These are phyloP conservation scores for Perccottus glenii DNA, from an alignment of 2,113 vertebrate genomes.

Conservation along the genomic window DNA sequence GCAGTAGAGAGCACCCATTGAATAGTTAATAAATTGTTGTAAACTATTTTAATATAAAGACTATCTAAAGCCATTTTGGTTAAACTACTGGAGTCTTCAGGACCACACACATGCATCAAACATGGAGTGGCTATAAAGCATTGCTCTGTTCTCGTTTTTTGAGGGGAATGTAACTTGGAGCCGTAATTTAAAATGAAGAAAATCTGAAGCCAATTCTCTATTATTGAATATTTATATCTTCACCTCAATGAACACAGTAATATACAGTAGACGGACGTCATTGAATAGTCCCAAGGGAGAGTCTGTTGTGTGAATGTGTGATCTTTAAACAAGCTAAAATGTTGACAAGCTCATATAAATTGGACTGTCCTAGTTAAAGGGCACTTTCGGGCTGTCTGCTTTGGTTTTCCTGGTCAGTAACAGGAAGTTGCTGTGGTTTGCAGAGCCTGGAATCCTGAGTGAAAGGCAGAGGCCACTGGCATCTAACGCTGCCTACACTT, in stretches of 20 bases:
- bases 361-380: slow-evolving; percentile 17
- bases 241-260: slow-evolving; percentile 3
- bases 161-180: slow-evolving; percentile 12
- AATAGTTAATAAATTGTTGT: neutral
- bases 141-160: neutral
- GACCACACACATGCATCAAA: slow-evolving; percentile 13
- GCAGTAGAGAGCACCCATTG: neutral
- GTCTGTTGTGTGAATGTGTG: neutral
- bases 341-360: slow-evolving; percentile 3
- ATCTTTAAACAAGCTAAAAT: neutral
- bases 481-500: slow-evolving; percentile 34
- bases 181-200: slow-evolving; percentile 1
- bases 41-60: neutral
- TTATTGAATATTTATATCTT: neutral
- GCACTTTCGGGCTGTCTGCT: slow-evolving; percentile 22
- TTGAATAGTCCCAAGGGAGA: slow-evolving; percentile 1
- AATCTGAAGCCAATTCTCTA: neutral
- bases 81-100: slow-evolving; percentile 19
- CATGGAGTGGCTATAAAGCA: neutral
- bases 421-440: slow-evolving; percentile 74
- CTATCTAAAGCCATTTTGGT: neutral
- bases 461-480: slow-evolving; percentile 61
- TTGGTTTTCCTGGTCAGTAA: slow-evolving; percentile 49
- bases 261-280: neutral
- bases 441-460: slow-evolving; percentile 56